Evolutionary conservation across 2,797 vertebrate genomes (phyloP), one percentile per base, ranked within the genome.

Genomic region (Dendrocincla fuliginosa): DNA sequence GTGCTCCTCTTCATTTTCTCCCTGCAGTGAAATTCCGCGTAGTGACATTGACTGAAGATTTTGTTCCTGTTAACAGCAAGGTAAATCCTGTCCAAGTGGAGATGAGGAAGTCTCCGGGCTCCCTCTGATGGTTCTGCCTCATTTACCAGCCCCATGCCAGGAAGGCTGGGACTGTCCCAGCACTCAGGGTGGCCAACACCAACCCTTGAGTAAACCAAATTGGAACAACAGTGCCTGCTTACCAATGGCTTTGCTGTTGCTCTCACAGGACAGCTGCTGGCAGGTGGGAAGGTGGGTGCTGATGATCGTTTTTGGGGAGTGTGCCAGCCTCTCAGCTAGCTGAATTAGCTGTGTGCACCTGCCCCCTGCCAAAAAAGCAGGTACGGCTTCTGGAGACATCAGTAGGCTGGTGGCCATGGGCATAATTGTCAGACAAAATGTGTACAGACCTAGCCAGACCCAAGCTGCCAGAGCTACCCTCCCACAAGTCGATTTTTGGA

Each of bases 11-110:
- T 23, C 16, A 8, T 77, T 76, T 79, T 60, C 16, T 76, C 22
- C 24, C n/a, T 35, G 67, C 96, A 97, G 96, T 96, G 91, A 96
- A 92, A 50, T 97, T 97, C 75, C 69, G 95, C 59, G 88, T 97
- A 0, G 96, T 96, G 79, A 96, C 95, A 0, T 4, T 97, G 89
- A 95, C 94, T 0, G 91, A 94, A 81, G 87, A 82, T 20, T 97
- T 96, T 67, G 27, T 47, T 90, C 95, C 95, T 0, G 7, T 94
- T 76, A 95, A 91, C 55, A 84, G 60, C 67, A 96, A 97, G 95
- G 96, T 97, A 97, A 97, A 81, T 32, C 32, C 69, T 16, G 1
- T 41, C 24, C 75, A 22, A 47, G 16, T 6, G 23, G 46, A 89
- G 37, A 8, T 1, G 5, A 47, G 17, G 20, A 65, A 32, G 8